Evolutionary conservation across 2,888 invertebrate genomes (phyloP).

Genomic region (Eupithecia dodoneata): DNA sequence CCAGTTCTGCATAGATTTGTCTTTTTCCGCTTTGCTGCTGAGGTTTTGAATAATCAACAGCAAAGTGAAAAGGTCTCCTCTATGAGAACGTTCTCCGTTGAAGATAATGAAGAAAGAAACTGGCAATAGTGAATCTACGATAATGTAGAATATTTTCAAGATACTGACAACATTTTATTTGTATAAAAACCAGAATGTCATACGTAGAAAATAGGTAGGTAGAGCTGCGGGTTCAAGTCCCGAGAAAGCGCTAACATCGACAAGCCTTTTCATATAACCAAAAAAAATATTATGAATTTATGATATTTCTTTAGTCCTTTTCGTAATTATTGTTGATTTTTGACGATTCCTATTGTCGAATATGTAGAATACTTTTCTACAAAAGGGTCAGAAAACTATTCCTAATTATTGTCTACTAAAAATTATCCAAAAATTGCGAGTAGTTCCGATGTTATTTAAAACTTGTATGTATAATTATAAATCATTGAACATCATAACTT

Average conservation of each 20-base stretch:
- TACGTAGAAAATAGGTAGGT: neutral
- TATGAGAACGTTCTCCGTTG: conserved; percentile 76
- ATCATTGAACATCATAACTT: neutral
- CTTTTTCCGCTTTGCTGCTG: conserved; percentile 86
- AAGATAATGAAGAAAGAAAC: conserved; percentile 24
- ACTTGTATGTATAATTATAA: neutral
- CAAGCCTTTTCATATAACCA: neutral
- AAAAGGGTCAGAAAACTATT: neutral
- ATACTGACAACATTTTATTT: neutral
- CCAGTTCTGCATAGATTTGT: conserved; percentile 82
- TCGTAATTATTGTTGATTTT: too few relatives aligned
- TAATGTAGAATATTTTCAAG: neutral
- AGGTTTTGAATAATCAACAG: conserved; percentile 76
- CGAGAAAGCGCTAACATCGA: neutral
- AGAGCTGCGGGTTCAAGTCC: neutral
- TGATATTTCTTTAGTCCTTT: neutral
- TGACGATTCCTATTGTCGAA: neutral
- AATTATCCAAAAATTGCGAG: neutral
- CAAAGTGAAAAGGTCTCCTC: conserved; percentile 85
- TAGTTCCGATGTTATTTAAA: neutral
- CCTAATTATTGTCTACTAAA: neutral
- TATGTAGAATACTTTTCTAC: neutral
- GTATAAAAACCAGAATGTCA: neutral
- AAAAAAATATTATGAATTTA: neutral
- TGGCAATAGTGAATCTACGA: neutral